These are phyloP conservation scores for Ophiothrix spiculata DNA, from an alignment of 35 echinoderm and acorn worm species.

Conservation along the genomic window DNA sequence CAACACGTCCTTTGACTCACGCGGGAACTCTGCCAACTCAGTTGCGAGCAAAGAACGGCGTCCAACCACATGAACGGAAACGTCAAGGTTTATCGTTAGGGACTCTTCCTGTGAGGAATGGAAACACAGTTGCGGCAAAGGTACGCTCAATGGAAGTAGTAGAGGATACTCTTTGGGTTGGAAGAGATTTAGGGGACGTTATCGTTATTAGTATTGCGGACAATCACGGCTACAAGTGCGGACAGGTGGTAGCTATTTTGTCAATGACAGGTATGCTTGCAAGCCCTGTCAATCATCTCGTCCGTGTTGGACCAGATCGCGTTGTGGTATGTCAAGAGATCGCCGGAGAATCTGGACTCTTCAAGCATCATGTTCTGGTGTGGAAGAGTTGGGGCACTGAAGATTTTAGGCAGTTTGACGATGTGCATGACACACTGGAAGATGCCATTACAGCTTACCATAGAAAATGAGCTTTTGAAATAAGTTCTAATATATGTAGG, in stretches of 20 bases:
- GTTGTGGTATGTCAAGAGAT: not conserved
- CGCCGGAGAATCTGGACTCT: not conserved
- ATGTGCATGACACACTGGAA: too few relatives aligned
- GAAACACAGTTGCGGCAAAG: not conserved
- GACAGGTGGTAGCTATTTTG: not conserved
- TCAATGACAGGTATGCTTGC: not conserved
- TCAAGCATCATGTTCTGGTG: not conserved
- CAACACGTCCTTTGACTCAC: too few relatives aligned
- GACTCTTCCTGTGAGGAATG: too few relatives aligned
- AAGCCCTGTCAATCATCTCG: not conserved
- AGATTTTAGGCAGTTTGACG: not conserved
- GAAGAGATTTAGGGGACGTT: not conserved
- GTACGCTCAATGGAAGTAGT: not conserved
- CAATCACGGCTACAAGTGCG: not conserved
- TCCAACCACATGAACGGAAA: too few relatives aligned
- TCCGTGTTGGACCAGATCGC: not conserved
- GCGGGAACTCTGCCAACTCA: too few relatives aligned
- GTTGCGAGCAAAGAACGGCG: too few relatives aligned
- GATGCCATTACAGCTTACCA: too few relatives aligned
- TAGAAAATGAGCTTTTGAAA: too few relatives aligned
- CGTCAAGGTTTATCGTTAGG: too few relatives aligned
- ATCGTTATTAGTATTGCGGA: not conserved
- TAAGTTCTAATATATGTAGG: too few relatives aligned
- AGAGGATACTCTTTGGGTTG: not conserved
- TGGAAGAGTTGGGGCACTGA: slow-evolving; percentile 5